Evolutionary conservation across 2,888 invertebrate species (phyloP), one percentile per base, ranked within the genome.

Genomic region (Ichneumoninae sp.): DNA sequence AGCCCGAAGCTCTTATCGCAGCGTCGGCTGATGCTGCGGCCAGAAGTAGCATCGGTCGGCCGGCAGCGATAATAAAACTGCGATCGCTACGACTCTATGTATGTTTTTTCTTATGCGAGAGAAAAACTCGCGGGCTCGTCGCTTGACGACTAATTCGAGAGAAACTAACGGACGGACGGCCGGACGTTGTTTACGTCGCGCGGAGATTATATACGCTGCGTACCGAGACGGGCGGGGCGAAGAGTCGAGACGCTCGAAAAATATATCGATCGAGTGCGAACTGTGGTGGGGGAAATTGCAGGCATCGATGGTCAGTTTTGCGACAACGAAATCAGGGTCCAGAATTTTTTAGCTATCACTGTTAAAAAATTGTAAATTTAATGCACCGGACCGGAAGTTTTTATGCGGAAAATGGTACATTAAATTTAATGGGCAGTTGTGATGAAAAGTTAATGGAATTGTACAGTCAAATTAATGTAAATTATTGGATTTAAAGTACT

Each of bases 131-230:
- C 19, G 52, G 73, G 36, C 52, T 68, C 70, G 75, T 52, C 69
- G 69, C 47, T 68, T 22, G 36, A 63, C 74, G 65, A 50, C 75
- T 47, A 13, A 19, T n/a, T 36, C 65, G 75, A 52, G 33, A 75
- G 47, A 13, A 65, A 73, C 52, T 36, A 22, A 71, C 63, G 70
- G 22, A 70, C 22, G 54, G 33, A 16, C 30, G 44, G 19, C 44
- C 47, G 52, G 57, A 80, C 60, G 66, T 73, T 83, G 76, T 83
- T 83, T 73, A 83, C 40, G 60, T 69, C 50, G 26, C 50, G 60
- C 40, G 40, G 44, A 60, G 73, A 81, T 83, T 65, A 71, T 33
- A 63, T 26, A 54, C 68, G 73, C 13, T 36, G 77, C 30, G 26
- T 47, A 36, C 47, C 50, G 30, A 50, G 10, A 10, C 19, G 71